Evolutionary conservation across 2,888 invertebrate genomes (phyloP).

Genomic region (Phytoseiulus persimilis): DNA sequence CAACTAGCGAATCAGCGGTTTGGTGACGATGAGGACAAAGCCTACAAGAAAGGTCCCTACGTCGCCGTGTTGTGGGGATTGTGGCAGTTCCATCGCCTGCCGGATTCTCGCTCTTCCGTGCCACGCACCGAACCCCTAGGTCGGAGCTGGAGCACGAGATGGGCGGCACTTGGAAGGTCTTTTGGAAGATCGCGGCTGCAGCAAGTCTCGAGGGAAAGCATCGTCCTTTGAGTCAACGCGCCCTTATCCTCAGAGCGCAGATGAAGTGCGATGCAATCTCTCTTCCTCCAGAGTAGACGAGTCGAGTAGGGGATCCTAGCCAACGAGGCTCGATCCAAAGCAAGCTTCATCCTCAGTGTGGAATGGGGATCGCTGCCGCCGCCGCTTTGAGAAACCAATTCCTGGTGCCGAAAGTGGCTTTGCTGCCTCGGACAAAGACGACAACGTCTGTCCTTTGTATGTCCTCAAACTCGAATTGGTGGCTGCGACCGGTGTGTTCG

Average conservation of each 20-base stretch:
- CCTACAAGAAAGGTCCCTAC: too few relatives aligned
- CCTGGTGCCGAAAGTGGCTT: background rate
- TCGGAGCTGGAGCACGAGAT: background rate
- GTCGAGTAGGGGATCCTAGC: background rate
- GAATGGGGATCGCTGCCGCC: background rate
- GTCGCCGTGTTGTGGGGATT: too few relatives aligned
- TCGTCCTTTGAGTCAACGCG: background rate
- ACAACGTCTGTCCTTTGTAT: conserved; percentile 5
- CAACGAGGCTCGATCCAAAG: background rate
- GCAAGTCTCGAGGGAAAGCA: background rate
- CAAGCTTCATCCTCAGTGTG: background rate
- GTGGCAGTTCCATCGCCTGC: too few relatives aligned
- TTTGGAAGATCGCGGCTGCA: background rate
- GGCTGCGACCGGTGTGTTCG: background rate
- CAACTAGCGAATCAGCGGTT: too few relatives aligned
- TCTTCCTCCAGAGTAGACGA: background rate
- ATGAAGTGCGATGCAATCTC: background rate
- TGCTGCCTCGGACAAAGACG: background rate
- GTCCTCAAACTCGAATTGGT: background rate
- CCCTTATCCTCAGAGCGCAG: background rate
- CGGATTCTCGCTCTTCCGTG: too few relatives aligned
- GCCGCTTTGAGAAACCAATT: background rate
- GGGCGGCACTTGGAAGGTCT: background rate
- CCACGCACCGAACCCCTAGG: too few relatives aligned
- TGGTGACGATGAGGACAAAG: too few relatives aligned